Evolutionary conservation across 2,888 invertebrate species (phyloP).

Genomic region (Alsophila aescularia): DNA sequence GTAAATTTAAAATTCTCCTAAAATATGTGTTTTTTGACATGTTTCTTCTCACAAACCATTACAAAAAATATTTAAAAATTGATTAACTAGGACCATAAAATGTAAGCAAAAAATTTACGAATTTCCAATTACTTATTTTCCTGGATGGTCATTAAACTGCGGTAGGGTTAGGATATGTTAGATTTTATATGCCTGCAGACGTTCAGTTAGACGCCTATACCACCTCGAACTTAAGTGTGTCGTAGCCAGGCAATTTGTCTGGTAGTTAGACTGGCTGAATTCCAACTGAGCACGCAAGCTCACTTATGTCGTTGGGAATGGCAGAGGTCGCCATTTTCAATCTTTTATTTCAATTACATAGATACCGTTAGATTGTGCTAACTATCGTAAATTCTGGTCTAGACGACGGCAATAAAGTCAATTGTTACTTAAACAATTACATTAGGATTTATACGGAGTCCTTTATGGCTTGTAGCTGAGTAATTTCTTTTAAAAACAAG

Average conservation of each 20-base stretch:
- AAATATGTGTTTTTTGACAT: too few relatives aligned
- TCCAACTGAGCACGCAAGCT: conserved; percentile 47
- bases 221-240: conserved; percentile 49
- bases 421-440: not conserved
- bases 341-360: conserved; percentile 25
- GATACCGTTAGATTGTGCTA: conserved; percentile 1
- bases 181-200: conserved; percentile 35
- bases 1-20: too few relatives aligned
- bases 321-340: conserved; percentile 25
- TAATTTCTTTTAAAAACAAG: not conserved
- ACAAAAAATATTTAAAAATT: too few relatives aligned
- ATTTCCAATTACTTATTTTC: not conserved
- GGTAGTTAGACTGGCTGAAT: conserved; percentile 45
- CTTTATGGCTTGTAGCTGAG: not conserved
- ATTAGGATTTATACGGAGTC: not conserved
- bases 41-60: too few relatives aligned
- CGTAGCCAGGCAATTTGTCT: conserved; percentile 49
- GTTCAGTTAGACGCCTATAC: conserved; percentile 42
- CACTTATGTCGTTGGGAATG: conserved; percentile 25
- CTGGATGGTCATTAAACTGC: not conserved
- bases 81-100: too few relatives aligned
- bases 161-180: conserved; percentile 19
- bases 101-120: too few relatives aligned
- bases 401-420: conserved; percentile 4
- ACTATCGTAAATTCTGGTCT: conserved; percentile 16